Percentiles rank a stretch among this genome's conserved stretches.
Evolutionary conservation across 2,797 vertebrate genomes (phyloP).

Genomic region (Anabas testudineus): DNA sequence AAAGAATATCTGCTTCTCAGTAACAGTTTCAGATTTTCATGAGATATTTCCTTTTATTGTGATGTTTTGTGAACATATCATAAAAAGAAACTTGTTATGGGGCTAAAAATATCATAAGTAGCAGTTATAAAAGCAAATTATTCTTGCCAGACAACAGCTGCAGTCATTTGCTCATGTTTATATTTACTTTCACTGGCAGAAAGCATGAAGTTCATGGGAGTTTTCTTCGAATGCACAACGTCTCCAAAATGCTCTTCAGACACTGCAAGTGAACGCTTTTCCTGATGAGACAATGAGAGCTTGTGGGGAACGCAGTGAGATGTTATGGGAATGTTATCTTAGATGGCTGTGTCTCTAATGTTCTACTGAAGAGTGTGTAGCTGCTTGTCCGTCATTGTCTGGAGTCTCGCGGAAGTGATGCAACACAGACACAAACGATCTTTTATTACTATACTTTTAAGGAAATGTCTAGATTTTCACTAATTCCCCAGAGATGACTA

Average conservation of each 20-base stretch:
- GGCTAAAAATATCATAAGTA: background rate
- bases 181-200: background rate
- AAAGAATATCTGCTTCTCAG: background rate
- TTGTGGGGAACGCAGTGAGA: background rate
- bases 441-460: background rate
- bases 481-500: background rate
- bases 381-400: background rate
- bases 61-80: background rate
- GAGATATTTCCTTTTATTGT: background rate
- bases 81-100: background rate
- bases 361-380: constrained; percentile 9
- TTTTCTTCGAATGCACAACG: background rate
- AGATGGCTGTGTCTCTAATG: no score
- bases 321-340: background rate
- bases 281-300: background rate
- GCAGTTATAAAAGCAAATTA: background rate
- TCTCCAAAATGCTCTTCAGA: background rate
- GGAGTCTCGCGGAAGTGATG: background rate
- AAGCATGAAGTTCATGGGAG: no score
- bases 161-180: background rate
- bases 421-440: background rate
- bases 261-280: background rate
- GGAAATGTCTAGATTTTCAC: background rate
- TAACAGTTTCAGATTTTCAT: background rate
- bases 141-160: background rate